These are phyloP conservation scores for Artibeus lituratus DNA, from an alignment of 2,797 vertebrate genomes.

Conservation along the genomic window DNA sequence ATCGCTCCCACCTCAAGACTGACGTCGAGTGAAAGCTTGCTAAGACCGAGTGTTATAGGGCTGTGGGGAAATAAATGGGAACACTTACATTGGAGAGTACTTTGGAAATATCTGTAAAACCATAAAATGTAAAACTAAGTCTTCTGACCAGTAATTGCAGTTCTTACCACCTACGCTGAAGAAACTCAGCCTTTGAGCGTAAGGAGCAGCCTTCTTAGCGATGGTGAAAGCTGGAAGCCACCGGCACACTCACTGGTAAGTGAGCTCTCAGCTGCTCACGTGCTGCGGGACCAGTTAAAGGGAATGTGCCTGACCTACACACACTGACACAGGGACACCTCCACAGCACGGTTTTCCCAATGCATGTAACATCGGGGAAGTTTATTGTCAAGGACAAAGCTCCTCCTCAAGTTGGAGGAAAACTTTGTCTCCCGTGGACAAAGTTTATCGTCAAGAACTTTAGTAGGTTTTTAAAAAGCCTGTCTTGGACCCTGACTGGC, in stretches of 20 bases:
- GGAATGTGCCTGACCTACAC: background rate
- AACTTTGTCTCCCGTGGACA: no score
- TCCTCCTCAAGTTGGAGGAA: no score
- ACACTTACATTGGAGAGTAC: background rate
- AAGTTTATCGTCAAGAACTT: constrained; percentile 76
- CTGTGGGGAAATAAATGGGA: background rate
- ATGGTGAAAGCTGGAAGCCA: background rate
- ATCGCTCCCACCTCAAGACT: background rate
- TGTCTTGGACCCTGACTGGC: background rate
- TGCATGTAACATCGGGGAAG: no score
- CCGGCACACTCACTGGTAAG: no score
- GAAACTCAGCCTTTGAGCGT: background rate
- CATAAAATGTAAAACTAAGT: background rate
- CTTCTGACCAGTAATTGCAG: background rate
- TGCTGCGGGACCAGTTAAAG: background rate
- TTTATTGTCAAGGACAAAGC: no score
- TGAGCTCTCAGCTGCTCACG: background rate
- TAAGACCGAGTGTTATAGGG: background rate
- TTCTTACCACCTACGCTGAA: background rate
- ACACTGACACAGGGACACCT: accelerated
- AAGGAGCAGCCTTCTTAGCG: background rate
- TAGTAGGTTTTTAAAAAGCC: constrained; percentile 56
- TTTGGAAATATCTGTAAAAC: background rate
- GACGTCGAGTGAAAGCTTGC: background rate
- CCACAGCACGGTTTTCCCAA: background rate